Percentiles rank a stretch among this genome's conserved stretches.
These are phyloP conservation scores for Halcyon leucocephala DNA, from an alignment of 2,797 vertebrate genomes.

Conservation along the genomic window DNA sequence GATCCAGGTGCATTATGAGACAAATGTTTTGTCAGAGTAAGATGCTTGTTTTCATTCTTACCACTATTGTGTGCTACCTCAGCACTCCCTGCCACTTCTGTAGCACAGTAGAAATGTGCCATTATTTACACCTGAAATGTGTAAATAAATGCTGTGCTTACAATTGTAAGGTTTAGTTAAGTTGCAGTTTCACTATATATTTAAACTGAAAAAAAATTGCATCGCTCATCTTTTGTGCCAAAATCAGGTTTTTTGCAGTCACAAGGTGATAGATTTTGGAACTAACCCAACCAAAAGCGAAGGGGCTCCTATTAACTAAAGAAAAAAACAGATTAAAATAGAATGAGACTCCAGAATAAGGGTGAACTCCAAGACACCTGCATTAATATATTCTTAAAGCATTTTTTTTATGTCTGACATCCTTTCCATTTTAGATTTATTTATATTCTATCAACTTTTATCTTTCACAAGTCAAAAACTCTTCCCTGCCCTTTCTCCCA, in stretches of 20 bases:
- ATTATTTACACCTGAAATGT: background rate
- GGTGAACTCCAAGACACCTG: background rate
- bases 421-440: background rate
- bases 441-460: background rate
- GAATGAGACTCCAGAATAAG: background rate
- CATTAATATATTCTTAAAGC: background rate
- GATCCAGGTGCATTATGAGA: background rate
- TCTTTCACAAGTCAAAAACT: background rate
- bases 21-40: background rate
- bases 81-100: background rate
- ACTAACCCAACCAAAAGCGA: background rate
- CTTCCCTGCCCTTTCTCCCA: background rate
- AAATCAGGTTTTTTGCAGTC: background rate
- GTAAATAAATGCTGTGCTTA: background rate
- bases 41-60: background rate
- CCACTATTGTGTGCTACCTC: background rate
- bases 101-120: background rate
- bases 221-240: background rate
- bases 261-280: rapidly evolving
- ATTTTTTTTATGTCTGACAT: background rate
- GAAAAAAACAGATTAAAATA: background rate
- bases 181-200: background rate
- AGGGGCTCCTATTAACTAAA: background rate
- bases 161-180: background rate
- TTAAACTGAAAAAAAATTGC: background rate